Conservation (phyloP, 2,888 invertebrate genomes). For the Sinotaia quadrata region DNA sequence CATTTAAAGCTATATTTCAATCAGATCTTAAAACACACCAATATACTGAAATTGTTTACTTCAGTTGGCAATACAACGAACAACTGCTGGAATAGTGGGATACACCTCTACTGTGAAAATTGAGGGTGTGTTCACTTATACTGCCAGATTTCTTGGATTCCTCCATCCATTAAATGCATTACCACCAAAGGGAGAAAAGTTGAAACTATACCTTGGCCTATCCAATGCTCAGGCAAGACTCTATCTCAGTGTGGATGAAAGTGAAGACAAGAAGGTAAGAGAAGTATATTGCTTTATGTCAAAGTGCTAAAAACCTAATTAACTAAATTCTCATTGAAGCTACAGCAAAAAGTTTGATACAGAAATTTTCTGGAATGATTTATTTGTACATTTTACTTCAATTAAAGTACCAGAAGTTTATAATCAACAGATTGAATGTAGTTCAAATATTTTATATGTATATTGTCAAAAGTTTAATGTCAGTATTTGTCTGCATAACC, state of each 20-base stretch:
- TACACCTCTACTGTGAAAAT: conserved; percentile 74
- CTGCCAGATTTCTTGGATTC: conserved; percentile 79
- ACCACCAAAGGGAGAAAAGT: conserved; percentile 38
- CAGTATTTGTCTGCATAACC: no score
- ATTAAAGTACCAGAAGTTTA: no score
- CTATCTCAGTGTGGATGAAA: conserved; percentile 52
- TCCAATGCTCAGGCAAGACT: conserved; percentile 42
- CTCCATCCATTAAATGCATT: conserved; percentile 80
- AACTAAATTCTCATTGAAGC: no score
- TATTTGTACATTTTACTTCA: no score
- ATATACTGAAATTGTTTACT: no score
- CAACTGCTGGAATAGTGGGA: conserved; percentile 86
- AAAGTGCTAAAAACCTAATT: no score
- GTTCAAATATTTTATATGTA: no score
- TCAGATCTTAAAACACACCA: background rate
- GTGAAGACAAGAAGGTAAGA: conserved; percentile 41
- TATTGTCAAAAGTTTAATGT: no score
- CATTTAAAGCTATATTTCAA: background rate
- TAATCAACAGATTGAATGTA: no score
- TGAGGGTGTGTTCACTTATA: conserved; percentile 36
- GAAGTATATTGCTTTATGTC: no score
- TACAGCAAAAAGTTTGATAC: no score
- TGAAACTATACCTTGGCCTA: conserved; percentile 44
- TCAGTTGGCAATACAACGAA: conserved; percentile 84
- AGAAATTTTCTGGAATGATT: no score